These are phyloP conservation scores for Phaonia tiefii DNA, from an alignment of 2,888 invertebrate genomes.

Conservation along the genomic window DNA sequence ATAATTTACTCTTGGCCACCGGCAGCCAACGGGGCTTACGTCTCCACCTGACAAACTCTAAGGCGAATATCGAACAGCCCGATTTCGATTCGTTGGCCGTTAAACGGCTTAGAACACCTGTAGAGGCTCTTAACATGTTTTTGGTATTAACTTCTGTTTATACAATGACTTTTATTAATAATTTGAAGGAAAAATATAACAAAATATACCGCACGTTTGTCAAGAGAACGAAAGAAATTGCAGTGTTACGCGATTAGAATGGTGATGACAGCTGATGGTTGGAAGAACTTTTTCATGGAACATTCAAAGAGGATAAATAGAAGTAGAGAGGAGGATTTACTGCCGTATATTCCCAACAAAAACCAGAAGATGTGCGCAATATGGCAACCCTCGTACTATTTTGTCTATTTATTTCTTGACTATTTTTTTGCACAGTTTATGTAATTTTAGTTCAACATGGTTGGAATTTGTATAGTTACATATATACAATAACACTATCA, in stretches of 20 bases:
- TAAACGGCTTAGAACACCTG: slow-evolving; percentile 71
- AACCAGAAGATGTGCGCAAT: too few relatives aligned
- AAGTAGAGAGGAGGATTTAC: too few relatives aligned
- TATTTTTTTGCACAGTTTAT: too few relatives aligned
- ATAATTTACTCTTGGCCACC: slow-evolving; percentile 89
- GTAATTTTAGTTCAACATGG: too few relatives aligned
- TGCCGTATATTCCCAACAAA: too few relatives aligned
- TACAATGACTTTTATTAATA: slow-evolving; percentile 13
- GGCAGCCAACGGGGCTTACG: slow-evolving; percentile 91
- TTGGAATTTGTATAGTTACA: too few relatives aligned
- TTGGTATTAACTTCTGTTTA: neutral
- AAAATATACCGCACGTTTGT: slow-evolving; percentile 24
- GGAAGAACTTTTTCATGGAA: too few relatives aligned
- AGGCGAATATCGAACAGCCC: slow-evolving; percentile 73
- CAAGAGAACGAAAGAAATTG: neutral
- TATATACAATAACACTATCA: too few relatives aligned
- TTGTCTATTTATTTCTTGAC: too few relatives aligned
- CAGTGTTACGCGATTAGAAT: slow-evolving; percentile 55
- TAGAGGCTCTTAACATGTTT: slow-evolving; percentile 73
- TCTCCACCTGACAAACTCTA: slow-evolving; percentile 82
- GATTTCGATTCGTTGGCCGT: slow-evolving; percentile 71
- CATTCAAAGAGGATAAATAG: too few relatives aligned
- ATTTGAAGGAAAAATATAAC: neutral
- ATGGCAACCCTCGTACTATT: too few relatives aligned
- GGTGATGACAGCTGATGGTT: slow-evolving; percentile 36